Percentiles rank a stretch among this genome's conserved stretches.
phyloP scores from a whole-genome alignment of 2,888 invertebrate genomes.

The Microdon myrmicae region DNA sequence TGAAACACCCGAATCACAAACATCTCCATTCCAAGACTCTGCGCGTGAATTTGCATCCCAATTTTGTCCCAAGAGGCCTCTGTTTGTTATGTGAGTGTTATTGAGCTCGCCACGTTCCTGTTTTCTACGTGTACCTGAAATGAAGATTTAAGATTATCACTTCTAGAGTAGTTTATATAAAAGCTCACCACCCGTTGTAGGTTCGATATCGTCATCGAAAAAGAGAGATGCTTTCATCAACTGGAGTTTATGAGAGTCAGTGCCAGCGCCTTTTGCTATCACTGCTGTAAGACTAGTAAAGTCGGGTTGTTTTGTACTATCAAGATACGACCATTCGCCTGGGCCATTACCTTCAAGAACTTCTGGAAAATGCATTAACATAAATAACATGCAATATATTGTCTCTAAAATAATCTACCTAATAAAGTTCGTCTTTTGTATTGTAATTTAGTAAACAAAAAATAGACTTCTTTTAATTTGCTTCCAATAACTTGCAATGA shows the following conservation, averaged over 20 bases:
- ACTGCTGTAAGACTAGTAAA: slow-evolving; percentile 72
- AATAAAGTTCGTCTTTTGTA: no score
- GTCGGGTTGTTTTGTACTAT: slow-evolving; percentile 53
- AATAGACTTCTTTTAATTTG: no score
- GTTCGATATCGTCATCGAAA: slow-evolving; percentile 60
- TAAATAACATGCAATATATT: no score
- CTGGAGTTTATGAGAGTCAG: slow-evolving; percentile 77
- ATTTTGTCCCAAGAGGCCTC: slow-evolving; percentile 40
- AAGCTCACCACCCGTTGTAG: slow-evolving; percentile 60
- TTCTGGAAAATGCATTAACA: no score
- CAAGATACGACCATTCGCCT: slow-evolving; percentile 59
- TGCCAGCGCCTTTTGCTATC: slow-evolving; percentile 72
- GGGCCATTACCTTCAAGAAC: slow-evolving; percentile 58
- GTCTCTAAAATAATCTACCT: no score
- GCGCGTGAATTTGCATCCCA: slow-evolving; percentile 53
- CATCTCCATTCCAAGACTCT: slow-evolving; percentile 57
- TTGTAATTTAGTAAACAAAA: no score
- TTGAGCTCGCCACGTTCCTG: slow-evolving; percentile 40
- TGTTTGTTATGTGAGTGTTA: slow-evolving; percentile 30
- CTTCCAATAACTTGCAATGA: no score
- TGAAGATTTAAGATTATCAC: slow-evolving; percentile 1
- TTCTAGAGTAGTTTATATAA: neutral
- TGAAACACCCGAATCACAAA: slow-evolving; percentile 56
- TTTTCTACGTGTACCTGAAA: slow-evolving; percentile 50
- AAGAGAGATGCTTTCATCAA: slow-evolving; percentile 86